Percentiles rank a stretch among this genome's conserved stretches.
Conservation (phyloP, 2,113 vertebrate species). For the Haemorhous mexicanus region DNA sequence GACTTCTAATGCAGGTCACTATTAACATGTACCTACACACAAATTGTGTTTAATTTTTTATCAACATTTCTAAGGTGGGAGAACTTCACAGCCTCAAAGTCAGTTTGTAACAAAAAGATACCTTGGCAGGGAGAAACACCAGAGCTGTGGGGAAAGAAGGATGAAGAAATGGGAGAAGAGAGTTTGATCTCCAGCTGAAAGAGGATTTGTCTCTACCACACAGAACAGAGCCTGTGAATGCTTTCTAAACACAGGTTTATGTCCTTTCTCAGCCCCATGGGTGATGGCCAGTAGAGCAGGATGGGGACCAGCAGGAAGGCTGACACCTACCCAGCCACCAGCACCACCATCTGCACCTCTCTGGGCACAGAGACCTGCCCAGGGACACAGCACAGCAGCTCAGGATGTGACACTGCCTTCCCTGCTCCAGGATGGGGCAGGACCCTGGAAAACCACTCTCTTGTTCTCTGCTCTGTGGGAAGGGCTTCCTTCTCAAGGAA, state of each 20-base stretch:
- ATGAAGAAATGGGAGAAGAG: not conserved
- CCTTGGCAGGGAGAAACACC: fast-evolving
- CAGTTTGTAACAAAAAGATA: not conserved
- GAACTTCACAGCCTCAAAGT: not conserved
- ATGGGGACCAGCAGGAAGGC: not conserved
- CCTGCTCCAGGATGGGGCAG: not conserved
- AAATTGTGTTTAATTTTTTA: not conserved
- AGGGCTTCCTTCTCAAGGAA: not conserved
- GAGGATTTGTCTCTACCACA: not conserved
- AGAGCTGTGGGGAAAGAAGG: not conserved
- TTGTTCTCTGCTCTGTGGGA: not conserved
- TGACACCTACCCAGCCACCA: not conserved
- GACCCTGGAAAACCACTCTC: not conserved
- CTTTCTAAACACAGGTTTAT: not conserved
- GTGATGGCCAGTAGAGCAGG: not conserved
- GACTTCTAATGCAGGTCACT: not conserved
- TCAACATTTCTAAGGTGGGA: fast-evolving
- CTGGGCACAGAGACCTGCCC: not conserved
- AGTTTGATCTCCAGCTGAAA: not conserved
- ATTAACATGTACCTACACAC: not conserved
- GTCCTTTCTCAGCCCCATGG: fast-evolving
- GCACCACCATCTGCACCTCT: not conserved
- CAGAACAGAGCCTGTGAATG: not conserved
- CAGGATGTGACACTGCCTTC: not conserved
- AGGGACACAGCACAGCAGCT: not conserved